Conservation (phyloP, 2,888 invertebrate genomes). For the Glyphotaelius pellucidus region DNA sequence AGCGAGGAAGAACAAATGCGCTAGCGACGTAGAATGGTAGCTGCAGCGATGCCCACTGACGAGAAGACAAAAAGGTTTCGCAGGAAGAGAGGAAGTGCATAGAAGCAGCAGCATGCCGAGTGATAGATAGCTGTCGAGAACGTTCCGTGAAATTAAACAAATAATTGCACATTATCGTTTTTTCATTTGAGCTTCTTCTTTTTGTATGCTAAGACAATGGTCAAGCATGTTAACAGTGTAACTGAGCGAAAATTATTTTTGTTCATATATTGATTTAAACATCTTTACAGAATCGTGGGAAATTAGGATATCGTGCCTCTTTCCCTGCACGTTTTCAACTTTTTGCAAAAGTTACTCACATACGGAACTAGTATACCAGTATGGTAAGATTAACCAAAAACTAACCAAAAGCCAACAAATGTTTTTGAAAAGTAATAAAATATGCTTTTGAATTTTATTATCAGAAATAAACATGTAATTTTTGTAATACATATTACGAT, state of each 20-base stretch:
- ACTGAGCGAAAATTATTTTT: conserved; percentile 19
- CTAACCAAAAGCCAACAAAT: no score
- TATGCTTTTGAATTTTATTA: no score
- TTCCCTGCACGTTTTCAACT: not conserved
- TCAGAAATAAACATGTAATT: no score
- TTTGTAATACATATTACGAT: no score
- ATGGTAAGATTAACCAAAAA: no score
- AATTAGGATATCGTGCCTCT: not conserved
- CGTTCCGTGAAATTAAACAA: conserved; percentile 58
- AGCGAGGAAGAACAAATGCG: not conserved
- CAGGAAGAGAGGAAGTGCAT: conserved; percentile 55
- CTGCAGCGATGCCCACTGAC: not conserved
- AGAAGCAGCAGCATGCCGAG: conserved; percentile 23
- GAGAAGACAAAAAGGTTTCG: conserved; percentile 43
- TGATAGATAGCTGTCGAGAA: conserved; percentile 55
- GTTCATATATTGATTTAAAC: conserved; percentile 6
- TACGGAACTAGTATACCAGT: no score
- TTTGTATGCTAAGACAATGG: conserved; percentile 48
- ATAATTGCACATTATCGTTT: conserved; percentile 60
- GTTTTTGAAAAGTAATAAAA: no score
- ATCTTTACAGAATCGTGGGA: conserved; percentile 44
- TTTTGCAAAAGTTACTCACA: not conserved
- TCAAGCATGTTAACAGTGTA: conserved; percentile 33
- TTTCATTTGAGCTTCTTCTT: conserved; percentile 28
- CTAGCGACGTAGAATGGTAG: not conserved